Percentiles rank a stretch among this genome's conserved stretches.
Conservation (phyloP, 2,797 vertebrate genomes). For the Syngnathus acus region DNA sequence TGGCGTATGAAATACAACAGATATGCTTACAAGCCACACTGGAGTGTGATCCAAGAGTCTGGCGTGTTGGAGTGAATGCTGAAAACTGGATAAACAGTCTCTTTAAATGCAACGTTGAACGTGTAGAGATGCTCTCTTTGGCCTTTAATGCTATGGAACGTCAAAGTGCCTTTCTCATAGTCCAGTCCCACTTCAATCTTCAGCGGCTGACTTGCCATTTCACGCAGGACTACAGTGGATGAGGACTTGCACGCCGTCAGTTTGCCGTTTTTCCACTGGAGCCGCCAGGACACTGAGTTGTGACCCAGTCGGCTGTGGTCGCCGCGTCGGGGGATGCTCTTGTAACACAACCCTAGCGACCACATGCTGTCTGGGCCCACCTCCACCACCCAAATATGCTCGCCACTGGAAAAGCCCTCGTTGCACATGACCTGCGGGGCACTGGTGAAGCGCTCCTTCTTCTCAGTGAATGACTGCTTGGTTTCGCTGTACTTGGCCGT, state of each 20-base stretch:
- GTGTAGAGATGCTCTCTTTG: conserved; percentile 63
- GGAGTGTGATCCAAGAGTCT: conserved; percentile 68
- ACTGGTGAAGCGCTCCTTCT: conserved; percentile 54
- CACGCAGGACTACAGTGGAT: conserved; percentile 38
- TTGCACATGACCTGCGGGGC: conserved; percentile 58
- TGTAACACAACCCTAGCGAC: conserved; percentile 65
- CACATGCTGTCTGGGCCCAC: conserved; percentile 55
- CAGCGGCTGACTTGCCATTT: conserved; percentile 23
- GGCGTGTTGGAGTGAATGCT: conserved; percentile 61
- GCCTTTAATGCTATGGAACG: conserved; percentile 51
- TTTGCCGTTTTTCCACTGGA: conserved; percentile 71
- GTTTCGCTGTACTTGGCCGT: conserved; percentile 51
- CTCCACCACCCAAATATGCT: conserved; percentile 66
- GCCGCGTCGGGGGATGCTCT: conserved; percentile 59
- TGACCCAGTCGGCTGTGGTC: conserved; percentile 70
- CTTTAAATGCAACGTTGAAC: conserved; percentile 56
- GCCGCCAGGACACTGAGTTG: conserved; percentile 65
- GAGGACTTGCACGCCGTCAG: conserved; percentile 62
- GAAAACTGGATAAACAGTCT: conserved; percentile 63
- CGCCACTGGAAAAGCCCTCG: conserved; percentile 56
- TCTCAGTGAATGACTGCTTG: conserved; percentile 47
- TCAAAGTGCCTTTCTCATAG: conserved; percentile 56
- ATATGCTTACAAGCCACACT: conserved; percentile 37
- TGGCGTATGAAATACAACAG: neutral
- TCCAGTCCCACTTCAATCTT: conserved; percentile 62